Evolutionary conservation across 1,140 invertebrate species (phyloP).

Genomic region (Drosophila fuyamai): DNA sequence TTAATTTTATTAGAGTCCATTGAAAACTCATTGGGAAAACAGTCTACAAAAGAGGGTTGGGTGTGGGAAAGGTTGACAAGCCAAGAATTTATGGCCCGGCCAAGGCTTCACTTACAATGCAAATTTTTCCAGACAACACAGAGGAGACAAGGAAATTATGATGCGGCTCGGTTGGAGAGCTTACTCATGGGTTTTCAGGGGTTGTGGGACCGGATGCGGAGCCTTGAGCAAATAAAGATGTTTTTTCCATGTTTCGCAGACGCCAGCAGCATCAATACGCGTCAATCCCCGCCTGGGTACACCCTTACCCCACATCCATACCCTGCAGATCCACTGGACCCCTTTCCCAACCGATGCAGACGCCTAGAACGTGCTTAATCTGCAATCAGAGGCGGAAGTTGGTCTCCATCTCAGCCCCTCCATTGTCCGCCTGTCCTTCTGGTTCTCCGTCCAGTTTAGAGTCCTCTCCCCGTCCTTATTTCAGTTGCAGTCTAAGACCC

Average conservation of each 20-base stretch:
- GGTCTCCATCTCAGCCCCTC: constrained; percentile 26
- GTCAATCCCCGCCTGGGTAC: constrained; percentile 50
- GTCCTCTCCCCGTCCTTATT: constrained; percentile 23
- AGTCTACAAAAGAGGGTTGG: background rate
- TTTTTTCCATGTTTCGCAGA: constrained; percentile 72
- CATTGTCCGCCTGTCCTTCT: constrained; percentile 6
- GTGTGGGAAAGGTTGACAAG: background rate
- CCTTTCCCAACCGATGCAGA: constrained; percentile 29
- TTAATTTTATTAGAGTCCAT: constrained; percentile 66
- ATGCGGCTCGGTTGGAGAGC: constrained; percentile 48
- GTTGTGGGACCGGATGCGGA: constrained; percentile 57
- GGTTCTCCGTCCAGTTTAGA: constrained; percentile 40
- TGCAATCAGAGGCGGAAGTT: constrained; percentile 81
- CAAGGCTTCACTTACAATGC: constrained; percentile 61
- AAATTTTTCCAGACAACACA: constrained; percentile 46
- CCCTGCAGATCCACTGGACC: constrained; percentile 1
- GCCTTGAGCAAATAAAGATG: constrained; percentile 73
- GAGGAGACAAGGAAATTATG: constrained; percentile 40
- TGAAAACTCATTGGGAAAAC: constrained; percentile 54
- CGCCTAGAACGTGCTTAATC: constrained; percentile 77
- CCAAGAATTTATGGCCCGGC: constrained; percentile 39
- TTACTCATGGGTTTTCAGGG: constrained; percentile 28
- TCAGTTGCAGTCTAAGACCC: constrained; percentile 23
- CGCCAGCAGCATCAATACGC: constrained; percentile 75
- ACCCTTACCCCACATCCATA: background rate